Percentiles rank a stretch among this genome's conserved stretches.
These are phyloP conservation scores for Drosophila neoperkinsi DNA, from an alignment of 2,888 invertebrate species.

Conservation along the genomic window DNA sequence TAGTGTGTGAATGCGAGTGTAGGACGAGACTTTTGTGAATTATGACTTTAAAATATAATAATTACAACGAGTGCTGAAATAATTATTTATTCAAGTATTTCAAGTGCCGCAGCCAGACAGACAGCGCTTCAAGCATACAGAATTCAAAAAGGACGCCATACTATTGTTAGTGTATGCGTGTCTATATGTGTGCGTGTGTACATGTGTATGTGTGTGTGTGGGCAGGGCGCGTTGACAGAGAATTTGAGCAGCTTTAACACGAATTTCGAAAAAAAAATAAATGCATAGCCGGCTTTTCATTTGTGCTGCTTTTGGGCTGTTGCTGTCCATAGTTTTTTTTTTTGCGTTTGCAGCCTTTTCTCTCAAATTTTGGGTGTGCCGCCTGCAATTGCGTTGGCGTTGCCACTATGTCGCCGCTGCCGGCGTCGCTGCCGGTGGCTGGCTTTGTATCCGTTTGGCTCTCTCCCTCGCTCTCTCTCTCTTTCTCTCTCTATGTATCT, in stretches of 20 bases:
- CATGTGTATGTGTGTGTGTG: constrained; percentile 15
- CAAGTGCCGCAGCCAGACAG: constrained; percentile 44
- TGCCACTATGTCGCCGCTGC: constrained; percentile 79
- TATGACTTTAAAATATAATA: constrained; percentile 40
- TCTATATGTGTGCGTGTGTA: constrained; percentile 45
- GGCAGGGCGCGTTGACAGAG: constrained; percentile 32
- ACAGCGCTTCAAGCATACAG: constrained; percentile 10
- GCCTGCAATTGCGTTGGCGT: constrained; percentile 77
- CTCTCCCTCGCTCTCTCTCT: constrained; percentile 35
- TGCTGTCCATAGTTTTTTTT: constrained; percentile 44
- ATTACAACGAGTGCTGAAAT: constrained; percentile 14
- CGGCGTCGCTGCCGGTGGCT: constrained; percentile 73
- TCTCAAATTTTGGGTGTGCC: constrained; percentile 81
- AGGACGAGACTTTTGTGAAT: constrained; percentile 54
- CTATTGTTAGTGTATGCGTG: constrained; percentile 50
- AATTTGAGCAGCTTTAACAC: constrained; percentile 23
- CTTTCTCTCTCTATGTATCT: constrained; percentile 21
- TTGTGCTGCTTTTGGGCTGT: neutral
- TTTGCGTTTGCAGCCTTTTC: constrained; percentile 54
- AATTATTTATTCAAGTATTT: constrained; percentile 19
- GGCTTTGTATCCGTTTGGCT: constrained; percentile 77
- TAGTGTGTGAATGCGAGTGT: constrained; percentile 57
- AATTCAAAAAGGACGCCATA: constrained; percentile 75
- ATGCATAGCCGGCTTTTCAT: constrained; percentile 7
- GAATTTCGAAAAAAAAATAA: neutral